Evolutionary conservation across 2,888 invertebrate genomes (phyloP).

Genomic region (Diachrysia chrysitis): DNA sequence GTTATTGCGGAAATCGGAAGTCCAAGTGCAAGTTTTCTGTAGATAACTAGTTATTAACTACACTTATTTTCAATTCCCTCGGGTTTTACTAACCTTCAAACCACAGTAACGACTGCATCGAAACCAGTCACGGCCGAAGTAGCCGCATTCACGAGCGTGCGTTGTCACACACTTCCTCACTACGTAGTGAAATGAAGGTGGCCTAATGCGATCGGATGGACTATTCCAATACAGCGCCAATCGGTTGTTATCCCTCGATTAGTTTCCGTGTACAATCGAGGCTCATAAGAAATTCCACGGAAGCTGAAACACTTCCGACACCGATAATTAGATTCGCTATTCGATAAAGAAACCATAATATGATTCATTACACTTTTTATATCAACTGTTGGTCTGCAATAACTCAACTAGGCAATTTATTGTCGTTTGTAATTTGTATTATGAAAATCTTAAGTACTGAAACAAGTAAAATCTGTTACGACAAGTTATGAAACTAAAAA

Average conservation of each 20-base stretch:
- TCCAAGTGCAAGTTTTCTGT: slow-evolving; percentile 38
- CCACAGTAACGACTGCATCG: slow-evolving; percentile 39
- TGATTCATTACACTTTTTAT: slow-evolving; percentile 68
- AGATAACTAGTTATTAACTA: slow-evolving; percentile 9
- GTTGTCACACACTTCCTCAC: slow-evolving; percentile 54
- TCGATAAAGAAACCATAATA: slow-evolving; percentile 66
- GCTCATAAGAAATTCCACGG: slow-evolving; percentile 75
- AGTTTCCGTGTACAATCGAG: slow-evolving; percentile 69
- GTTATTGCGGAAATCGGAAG: slow-evolving; percentile 50
- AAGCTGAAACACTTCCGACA: slow-evolving; percentile 75
- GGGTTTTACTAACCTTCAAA: slow-evolving; percentile 51
- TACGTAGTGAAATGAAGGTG: slow-evolving; percentile 52
- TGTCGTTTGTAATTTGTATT: slow-evolving; percentile 21
- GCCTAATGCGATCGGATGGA: slow-evolving; percentile 46
- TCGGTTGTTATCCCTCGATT: slow-evolving; percentile 61
- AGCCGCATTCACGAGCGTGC: slow-evolving; percentile 35
- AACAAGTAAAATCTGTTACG: slow-evolving; percentile 21
- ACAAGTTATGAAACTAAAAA: slow-evolving; percentile 34
- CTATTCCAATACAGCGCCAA: slow-evolving; percentile 42
- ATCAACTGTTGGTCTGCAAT: slow-evolving; percentile 11
- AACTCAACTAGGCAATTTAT: slow-evolving; percentile 15
- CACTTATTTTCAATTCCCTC: slow-evolving; percentile 23
- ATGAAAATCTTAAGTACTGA: slow-evolving; percentile 15
- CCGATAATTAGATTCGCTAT: slow-evolving; percentile 70
- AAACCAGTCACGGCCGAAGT: slow-evolving; percentile 49